Base-by-base conservation (phyloP, 2,113 vertebrate genomes). In the Hippoglossus stenolepis region DNA sequence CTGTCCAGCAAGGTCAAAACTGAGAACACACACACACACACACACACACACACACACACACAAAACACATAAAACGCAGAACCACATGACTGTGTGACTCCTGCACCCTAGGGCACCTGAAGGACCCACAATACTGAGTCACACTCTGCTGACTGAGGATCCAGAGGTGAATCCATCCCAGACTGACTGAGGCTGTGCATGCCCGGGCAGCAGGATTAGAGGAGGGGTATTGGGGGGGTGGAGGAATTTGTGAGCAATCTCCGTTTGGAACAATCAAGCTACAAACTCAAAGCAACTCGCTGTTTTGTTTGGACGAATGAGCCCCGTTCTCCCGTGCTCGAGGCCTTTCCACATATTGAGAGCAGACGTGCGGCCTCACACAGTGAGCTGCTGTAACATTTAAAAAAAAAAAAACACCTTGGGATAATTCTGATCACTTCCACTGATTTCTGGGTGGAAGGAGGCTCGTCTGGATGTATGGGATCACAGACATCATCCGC, bases 81-180 rank as follows among this genome's bases (percentile, higher is more conserved):
- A 12, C 47, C 82, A 74, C 73, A 73, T 79, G 70, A 84, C 75
- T 49, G 69, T 28, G 82, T 90, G 88, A 88, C 82, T 86, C 70
- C 76, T 65, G 64, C 66, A 58, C 72, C 82, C 68, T 0, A 2
- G 0, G 74, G 85, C 77, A 47, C 72, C 73, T 70, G 63, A 70
- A 65, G 65, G 68, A 72, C 68, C 79, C 40, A 73, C 53, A 73
- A 49, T 54, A 49, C 74, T 85, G 89, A 91, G 74, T 85, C 86
- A 80, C 17, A n/a, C 56, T 62, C 61, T 11, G 18, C 21, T 54
- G 73, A 67, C 51, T 57, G 66, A 70, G 57, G 60, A 73, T 53
- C 68, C 49, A 75, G 79, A 85, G 73, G 60, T 84, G 69, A 75
- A 24, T 66, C 54, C 65, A 65, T 59, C n/a, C 2, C 73, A 38